phyloP scores from a whole-genome alignment of 1,140 invertebrate species.

The Listronotus bonariensis region DNA sequence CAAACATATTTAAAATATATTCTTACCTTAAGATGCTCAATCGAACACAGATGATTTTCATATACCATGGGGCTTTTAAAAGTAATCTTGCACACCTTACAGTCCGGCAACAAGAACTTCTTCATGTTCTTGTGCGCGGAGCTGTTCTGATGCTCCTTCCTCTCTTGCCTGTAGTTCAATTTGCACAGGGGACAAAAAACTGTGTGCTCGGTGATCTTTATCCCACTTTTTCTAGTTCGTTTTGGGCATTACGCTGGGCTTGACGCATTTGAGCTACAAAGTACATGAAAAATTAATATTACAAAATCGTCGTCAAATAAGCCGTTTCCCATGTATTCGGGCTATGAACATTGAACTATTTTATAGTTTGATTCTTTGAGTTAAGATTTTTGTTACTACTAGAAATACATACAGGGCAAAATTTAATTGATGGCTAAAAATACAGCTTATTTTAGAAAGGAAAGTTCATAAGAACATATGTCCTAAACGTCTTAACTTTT shows the following conservation, averaged over 20 bases:
- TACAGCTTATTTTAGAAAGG: too few relatives aligned
- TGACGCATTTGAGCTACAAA: conserved; percentile 68
- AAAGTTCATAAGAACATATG: too few relatives aligned
- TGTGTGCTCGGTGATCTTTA: conserved; percentile 65
- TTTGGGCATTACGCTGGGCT: conserved; percentile 73
- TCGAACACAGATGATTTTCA: conserved; percentile 77
- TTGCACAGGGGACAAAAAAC: conserved; percentile 79
- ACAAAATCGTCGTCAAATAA: too few relatives aligned
- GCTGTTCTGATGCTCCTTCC: conserved; percentile 74
- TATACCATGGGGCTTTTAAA: conserved; percentile 82
- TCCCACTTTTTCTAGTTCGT: conserved; percentile 70
- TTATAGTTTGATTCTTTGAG: too few relatives aligned
- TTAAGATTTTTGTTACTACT: too few relatives aligned
- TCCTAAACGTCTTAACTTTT: too few relatives aligned
- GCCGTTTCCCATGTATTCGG: too few relatives aligned
- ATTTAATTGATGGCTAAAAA: too few relatives aligned
- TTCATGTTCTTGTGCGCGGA: conserved; percentile 80
- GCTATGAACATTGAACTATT: too few relatives aligned
- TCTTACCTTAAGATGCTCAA: conserved; percentile 76
- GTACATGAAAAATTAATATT: too few relatives aligned
- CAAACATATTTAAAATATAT: too few relatives aligned
- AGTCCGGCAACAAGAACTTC: conserved; percentile 79
- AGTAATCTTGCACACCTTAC: conserved; percentile 70
- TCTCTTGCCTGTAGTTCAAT: conserved; percentile 75
- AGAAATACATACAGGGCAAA: too few relatives aligned